Evolutionary conservation across 2,888 invertebrate genomes (phyloP).

Genomic region (Liodrosophila aerea): DNA sequence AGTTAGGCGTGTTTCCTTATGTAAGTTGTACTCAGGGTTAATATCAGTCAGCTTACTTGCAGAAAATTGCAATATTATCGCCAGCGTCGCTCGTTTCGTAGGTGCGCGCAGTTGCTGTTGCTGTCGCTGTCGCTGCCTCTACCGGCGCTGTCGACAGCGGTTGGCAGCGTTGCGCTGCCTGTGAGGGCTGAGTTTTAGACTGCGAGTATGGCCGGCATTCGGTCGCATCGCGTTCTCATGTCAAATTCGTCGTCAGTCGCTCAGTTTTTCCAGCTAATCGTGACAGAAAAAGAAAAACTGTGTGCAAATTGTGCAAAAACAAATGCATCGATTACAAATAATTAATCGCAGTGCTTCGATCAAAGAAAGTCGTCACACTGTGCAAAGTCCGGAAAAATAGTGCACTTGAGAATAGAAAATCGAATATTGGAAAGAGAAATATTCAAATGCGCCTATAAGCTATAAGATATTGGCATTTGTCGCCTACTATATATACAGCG

Average conservation of each 20-base stretch:
- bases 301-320: conserved; percentile 11
- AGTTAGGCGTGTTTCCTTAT: background rate
- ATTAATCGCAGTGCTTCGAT: too few species aligned
- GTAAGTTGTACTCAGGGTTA: conserved; percentile 11
- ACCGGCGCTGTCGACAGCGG: conserved; percentile 26
- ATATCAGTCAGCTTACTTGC: conserved; percentile 32
- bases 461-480: conserved; percentile 29
- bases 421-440: conserved; percentile 24
- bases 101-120: conserved; percentile 12
- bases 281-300: conserved; percentile 18
- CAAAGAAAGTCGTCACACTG: too few species aligned
- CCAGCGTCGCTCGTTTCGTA: conserved; percentile 14
- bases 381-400: too few species aligned
- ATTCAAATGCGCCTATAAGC: conserved; percentile 22
- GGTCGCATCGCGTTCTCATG: conserved; percentile 77
- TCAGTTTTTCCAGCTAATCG: conserved; percentile 37
- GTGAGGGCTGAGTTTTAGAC: conserved; percentile 44
- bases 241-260: conserved; percentile 61
- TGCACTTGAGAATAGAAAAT: background rate
- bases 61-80: conserved; percentile 57
- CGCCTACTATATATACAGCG: conserved; percentile 10
- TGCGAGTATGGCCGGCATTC: conserved; percentile 72
- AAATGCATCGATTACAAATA: background rate
- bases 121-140: conserved; percentile 25
- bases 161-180: conserved; percentile 35